These are phyloP conservation scores for Zophobas morio DNA, from an alignment of 1,140 invertebrate genomes.

Conservation along the genomic window DNA sequence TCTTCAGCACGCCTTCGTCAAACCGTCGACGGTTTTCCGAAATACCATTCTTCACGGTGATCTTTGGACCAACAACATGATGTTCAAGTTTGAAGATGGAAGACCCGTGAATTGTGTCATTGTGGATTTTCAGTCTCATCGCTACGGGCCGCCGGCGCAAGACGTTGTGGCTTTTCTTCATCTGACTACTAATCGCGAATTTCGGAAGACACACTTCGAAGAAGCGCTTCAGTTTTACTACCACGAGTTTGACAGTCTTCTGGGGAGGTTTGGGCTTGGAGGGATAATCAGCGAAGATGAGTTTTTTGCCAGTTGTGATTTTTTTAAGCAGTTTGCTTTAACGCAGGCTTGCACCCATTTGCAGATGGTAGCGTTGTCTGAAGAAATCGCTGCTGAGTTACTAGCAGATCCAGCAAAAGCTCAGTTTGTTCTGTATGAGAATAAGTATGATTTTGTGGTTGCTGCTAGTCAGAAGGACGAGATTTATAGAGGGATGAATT, in stretches of 20 bases:
- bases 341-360: constrained; percentile 23
- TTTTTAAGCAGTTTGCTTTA: constrained; percentile 35
- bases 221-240: constrained; percentile 64
- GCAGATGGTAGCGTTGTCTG: constrained; percentile 13
- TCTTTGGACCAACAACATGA: constrained; percentile 70
- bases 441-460: constrained; percentile 15
- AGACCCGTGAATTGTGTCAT: constrained; percentile 64
- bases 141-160: constrained; percentile 69
- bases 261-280: constrained; percentile 55
- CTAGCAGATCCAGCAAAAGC: constrained; percentile 27
- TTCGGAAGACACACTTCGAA: constrained; percentile 63
- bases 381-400: constrained; percentile 14
- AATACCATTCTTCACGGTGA: constrained; percentile 67
- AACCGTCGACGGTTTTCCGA: constrained; percentile 12
- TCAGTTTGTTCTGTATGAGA: neutral
- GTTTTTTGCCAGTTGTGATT: constrained; percentile 25
- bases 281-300: constrained; percentile 8
- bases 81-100: constrained; percentile 52
- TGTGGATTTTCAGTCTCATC: constrained; percentile 71
- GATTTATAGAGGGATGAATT: constrained; percentile 14
- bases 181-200: constrained; percentile 61
- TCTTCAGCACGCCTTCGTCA: neutral
- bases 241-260: constrained; percentile 56
- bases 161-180: constrained; percentile 68
- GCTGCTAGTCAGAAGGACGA: neutral